Evolutionary conservation across 2,888 invertebrate species (phyloP).

Genomic region (Heliconius hortense): DNA sequence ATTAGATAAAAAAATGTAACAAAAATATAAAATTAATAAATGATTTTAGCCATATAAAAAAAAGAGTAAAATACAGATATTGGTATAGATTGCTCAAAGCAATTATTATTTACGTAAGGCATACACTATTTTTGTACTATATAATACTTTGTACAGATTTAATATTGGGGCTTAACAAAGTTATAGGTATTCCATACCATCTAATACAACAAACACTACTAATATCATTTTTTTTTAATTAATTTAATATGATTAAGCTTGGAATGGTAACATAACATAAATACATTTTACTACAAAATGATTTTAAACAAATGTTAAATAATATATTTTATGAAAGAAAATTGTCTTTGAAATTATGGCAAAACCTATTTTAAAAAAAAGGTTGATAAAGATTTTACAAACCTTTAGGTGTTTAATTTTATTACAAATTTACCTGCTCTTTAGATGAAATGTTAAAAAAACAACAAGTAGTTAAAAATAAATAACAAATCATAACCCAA

Average conservation of each 20-base stretch:
- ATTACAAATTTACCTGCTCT: background rate
- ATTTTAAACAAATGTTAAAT: background rate
- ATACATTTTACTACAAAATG: background rate
- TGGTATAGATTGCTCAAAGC: slow-evolving; percentile 5
- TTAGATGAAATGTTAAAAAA: background rate
- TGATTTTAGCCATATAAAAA: background rate
- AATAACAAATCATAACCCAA: slow-evolving; percentile 10
- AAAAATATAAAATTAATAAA: background rate
- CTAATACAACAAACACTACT: slow-evolving; percentile 13
- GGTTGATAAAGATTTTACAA: background rate
- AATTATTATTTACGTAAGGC: slow-evolving; percentile 6
- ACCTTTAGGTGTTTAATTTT: background rate
- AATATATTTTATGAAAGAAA: too few relatives aligned
- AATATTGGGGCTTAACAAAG: slow-evolving; percentile 32
- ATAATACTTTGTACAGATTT: slow-evolving; percentile 28
- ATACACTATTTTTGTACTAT: slow-evolving; percentile 31
- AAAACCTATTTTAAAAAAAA: background rate
- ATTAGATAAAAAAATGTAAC: too few relatives aligned
- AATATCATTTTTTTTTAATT: slow-evolving; percentile 1
- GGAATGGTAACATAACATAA: background rate
- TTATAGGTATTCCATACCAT: slow-evolving; percentile 23
- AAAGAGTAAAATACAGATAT: background rate
- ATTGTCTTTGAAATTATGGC: background rate
- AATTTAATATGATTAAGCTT: background rate
- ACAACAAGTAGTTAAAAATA: background rate